Conservation (phyloP, 2,888 invertebrate genomes). For the Galeruca laticollis region DNA sequence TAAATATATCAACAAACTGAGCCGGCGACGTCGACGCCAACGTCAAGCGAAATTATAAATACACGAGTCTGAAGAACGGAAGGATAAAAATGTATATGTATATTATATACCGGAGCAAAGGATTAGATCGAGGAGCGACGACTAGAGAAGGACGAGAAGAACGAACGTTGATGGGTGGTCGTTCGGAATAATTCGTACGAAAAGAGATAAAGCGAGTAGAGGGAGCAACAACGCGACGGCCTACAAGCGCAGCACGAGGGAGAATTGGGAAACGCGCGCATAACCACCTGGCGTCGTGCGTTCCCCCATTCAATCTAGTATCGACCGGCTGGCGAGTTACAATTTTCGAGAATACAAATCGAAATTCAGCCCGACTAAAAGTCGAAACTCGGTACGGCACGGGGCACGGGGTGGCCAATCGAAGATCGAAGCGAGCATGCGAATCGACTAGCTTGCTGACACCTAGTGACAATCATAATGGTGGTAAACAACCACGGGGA, state of each 20-base stretch:
- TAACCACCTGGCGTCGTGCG: slow-evolving; percentile 68
- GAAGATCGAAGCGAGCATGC: slow-evolving; percentile 60
- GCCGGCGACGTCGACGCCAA: neutral
- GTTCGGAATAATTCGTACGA: slow-evolving; percentile 2
- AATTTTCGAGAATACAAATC: slow-evolving; percentile 61
- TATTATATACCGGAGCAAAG: neutral
- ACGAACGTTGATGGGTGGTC: neutral
- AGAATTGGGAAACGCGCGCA: slow-evolving; percentile 59
- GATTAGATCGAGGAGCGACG: neutral
- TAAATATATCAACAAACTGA: neutral
- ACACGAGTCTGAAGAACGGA: neutral
- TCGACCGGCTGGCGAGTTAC: slow-evolving; percentile 66
- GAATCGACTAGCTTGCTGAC: slow-evolving; percentile 50
- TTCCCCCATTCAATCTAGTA: slow-evolving; percentile 67
- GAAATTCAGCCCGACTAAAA: slow-evolving; percentile 60
- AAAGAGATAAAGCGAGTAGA: slow-evolving; percentile 29
- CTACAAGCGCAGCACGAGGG: slow-evolving; percentile 60
- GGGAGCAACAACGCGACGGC: slow-evolving; percentile 45
- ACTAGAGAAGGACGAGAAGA: neutral
- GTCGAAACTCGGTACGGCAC: slow-evolving; percentile 55
- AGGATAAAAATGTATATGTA: no score
- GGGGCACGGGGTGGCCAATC: slow-evolving; percentile 55
- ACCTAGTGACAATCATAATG: slow-evolving; percentile 51
- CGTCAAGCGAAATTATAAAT: neutral
- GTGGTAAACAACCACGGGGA: slow-evolving; percentile 50